Percentiles rank a stretch among this genome's conserved stretches.
These are phyloP conservation scores for Cryptophagus acutangulus DNA, from an alignment of 2,888 invertebrate genomes.

Conservation along the genomic window DNA sequence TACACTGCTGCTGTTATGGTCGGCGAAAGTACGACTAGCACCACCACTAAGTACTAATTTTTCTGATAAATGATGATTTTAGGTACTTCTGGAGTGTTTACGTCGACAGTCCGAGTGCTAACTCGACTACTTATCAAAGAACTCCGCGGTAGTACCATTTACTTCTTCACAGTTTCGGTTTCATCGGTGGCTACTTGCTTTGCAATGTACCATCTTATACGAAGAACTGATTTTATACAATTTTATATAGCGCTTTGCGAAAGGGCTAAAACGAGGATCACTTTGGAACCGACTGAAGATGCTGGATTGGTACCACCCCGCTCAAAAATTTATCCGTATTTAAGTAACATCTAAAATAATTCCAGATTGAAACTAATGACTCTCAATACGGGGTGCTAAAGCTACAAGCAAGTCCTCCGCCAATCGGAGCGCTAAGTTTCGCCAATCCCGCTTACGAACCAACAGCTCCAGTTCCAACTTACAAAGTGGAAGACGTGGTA, in stretches of 20 bases:
- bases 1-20: conserved; percentile 95
- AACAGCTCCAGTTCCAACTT: conserved; percentile 57
- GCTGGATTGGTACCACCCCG: conserved; percentile 60
- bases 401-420: conserved; percentile 65
- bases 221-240: conserved; percentile 75
- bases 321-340: too few relatives aligned
- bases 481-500: conserved; percentile 74
- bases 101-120: conserved; percentile 76
- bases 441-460: conserved; percentile 83
- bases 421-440: conserved; percentile 60
- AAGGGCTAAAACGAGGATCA: conserved; percentile 71
- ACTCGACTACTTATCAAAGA: conserved; percentile 76
- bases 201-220: conserved; percentile 69
- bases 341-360: neutral
- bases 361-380: conserved; percentile 59
- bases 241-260: conserved; percentile 74
- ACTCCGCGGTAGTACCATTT: conserved; percentile 75
- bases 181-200: conserved; percentile 72
- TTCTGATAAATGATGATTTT: conserved; percentile 28
- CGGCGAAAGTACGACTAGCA: conserved; percentile 71
- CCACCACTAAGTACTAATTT: conserved; percentile 2
- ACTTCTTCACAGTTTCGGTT: conserved; percentile 81
- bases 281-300: conserved; percentile 81
- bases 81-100: conserved; percentile 84
- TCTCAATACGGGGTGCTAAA: conserved; percentile 72